Evolutionary conservation across 2,113 vertebrate genomes (phyloP), one percentile per base, ranked within the genome.

Genomic region (Trematocara nigrifrons): DNA sequence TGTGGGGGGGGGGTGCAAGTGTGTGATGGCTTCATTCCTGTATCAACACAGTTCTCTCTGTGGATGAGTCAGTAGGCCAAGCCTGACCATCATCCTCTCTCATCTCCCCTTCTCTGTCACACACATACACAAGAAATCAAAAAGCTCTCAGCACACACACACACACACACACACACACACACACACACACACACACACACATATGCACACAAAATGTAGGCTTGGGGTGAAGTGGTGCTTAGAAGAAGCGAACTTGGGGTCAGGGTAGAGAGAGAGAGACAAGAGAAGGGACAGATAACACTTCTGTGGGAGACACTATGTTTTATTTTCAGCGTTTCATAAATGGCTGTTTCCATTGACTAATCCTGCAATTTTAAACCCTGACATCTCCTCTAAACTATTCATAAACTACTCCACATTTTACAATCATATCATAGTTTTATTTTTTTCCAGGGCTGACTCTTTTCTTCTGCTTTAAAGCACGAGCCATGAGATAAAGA

Each of bases 201-300:
- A 56, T 2, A 49, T 31, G 6, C 57, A 61, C 40, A 83, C 76
- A 22, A 53, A 89, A 83, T 47, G 59, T 88, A 85, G 53, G 69
- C 81, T 80, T 82, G n/a, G 54, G 90, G 94, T 94, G 93, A 94
- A 94, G 92, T 94, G 93, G 91, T 93, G 87, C 93, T 94, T 82
- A 82, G 53, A 92, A 59, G 74, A 71, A 90, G 45, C 53, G 79
- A 94, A 92, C 89, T 86, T 79, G 57, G 84, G 92, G 91, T 94
- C 91, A 93, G 78, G 52, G 83, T 81, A 59, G 33, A 64, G 86
- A 91, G 87, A 91, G 89, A 82, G 87, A 79, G 86, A 86, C 87
- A 89, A 66, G 42, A 89, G 85, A 64, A 76, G 76, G 74, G 80
- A 86, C 79, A 80, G 80, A 88, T 84, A 82, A 82, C 83, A 71